Percentiles rank a stretch among this genome's conserved stretches.
Evolutionary conservation across 2,797 vertebrate genomes (phyloP).

Genomic region (Stomatorhinus walkeri): DNA sequence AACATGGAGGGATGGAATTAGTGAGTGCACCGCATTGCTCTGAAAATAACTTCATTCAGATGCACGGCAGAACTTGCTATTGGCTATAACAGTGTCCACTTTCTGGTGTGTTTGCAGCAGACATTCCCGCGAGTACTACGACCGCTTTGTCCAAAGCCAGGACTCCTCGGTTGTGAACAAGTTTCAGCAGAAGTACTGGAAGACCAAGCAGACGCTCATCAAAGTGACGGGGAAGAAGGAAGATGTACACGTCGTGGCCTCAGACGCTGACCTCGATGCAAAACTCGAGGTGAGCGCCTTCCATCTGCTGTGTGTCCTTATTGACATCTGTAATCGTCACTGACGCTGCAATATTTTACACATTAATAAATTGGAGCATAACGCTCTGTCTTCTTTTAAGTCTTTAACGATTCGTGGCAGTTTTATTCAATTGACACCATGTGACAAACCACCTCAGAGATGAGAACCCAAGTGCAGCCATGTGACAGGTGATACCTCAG

Average conservation of each 20-base stretch:
- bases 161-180: constrained; percentile 92
- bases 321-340: background rate
- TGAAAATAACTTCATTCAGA: background rate
- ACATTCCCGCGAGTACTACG: constrained; percentile 74
- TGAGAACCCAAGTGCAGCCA: no score
- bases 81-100: background rate
- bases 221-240: constrained; percentile 94
- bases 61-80: background rate
- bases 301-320: no score
- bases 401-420: background rate
- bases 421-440: background rate
- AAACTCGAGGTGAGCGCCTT: constrained; percentile 78
- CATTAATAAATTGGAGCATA: background rate
- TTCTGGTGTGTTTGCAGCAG: constrained; percentile 49
- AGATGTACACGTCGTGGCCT: constrained; percentile 89
- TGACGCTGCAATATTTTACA: background rate
- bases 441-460: no score
- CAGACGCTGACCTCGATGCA: constrained; percentile 86
- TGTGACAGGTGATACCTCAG: no score
- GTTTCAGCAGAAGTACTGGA: constrained; percentile 96
- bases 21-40: constrained; percentile 45
- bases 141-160: constrained; percentile 76
- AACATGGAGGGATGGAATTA: constrained; percentile 57
- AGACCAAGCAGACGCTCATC: constrained; percentile 93
- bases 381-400: background rate